Evolutionary conservation across 2,888 invertebrate species (phyloP), one percentile per base, ranked within the genome.

Genomic region (Stramonita haemastoma): DNA sequence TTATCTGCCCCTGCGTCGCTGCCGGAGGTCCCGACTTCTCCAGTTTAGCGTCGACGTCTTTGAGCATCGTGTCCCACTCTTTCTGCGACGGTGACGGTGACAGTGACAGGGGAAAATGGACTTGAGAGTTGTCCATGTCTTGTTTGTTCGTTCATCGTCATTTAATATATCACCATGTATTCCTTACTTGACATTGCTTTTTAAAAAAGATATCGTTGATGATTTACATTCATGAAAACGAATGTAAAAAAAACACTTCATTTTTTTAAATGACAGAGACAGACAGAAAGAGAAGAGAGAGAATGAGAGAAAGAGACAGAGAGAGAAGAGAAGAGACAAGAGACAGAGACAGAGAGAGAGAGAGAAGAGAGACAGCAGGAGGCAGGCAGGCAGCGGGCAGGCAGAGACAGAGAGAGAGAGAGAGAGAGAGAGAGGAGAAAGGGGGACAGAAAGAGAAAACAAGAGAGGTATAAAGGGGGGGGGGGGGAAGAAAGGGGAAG

Each of bases 41-140:
- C 29, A 94, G 86, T n/a, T 81, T 46, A 85, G 90, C 91, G 87
- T 95, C 94, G 66, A 94, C 86, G 79, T 91, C 92, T 73, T 91
- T 89, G 22, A 95, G 90, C 70, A 94, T 90, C 36, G 86, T 90
- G 88, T 94, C 94, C 94, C 94, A 95, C 86, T 94, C 92, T 90
- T 87, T 89, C 94, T 95, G 90, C 26, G 91, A 87, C 19, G 46
- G 46, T 46, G 46, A 46, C 46, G 8, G 90, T 22, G 91, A 87
- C 19, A 8, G 46, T 46, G 46, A 46, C 46, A n/a, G 8, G 29
- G 36, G 81, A 79, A 32, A 13, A 79, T 13, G n/a, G 32, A 34
- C 29, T 66, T n/a, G n/a, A n/a, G n/a, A n/a, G n/a, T n/a, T n/a
- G n/a, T n/a, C n/a, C n/a, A n/a, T n/a, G n/a, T n/a, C n/a, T 34